Evolutionary conservation across 1,140 invertebrate genomes (phyloP), one percentile per base, ranked within the genome.

Genomic region (Megalonaias nervosa): DNA sequence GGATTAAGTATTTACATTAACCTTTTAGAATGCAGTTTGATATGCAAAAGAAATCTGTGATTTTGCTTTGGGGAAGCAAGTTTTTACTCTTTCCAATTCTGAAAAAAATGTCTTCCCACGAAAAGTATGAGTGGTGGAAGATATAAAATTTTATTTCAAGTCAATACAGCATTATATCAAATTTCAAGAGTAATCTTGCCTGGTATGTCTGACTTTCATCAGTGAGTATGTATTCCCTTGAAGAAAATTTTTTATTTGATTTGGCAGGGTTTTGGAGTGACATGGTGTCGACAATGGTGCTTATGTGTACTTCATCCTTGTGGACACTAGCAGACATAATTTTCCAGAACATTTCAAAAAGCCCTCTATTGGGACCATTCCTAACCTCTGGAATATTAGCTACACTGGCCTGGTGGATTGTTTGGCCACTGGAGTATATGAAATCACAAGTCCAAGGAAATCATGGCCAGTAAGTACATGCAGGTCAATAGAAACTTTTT

Each of bases 351-450:
- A 85, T 13, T 90, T 90, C 77, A 85, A 85, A 66, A 73, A 77
- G 15, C 86, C 88, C 15, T 31, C 65, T 90, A 26, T 59, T 89
- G 14, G 89, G 89, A 56, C 89, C 89, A 71, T 88, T 90, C 38
- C 71, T 90, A 21, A 85, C 85, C 21, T 87, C 85, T 66, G 88
- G 88, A 2, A 77, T 86, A 56, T 86, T 88, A 48, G 87, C 89
- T 2, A 89, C 88, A 6, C 62, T 89, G 61, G 86, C 85, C 58
- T 90, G 89, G 89, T 89, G 87, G 87, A 82, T 89, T 69, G 88
- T 90, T 14, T 90, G 89, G 89, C 89, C 88, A 14, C 77, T 90
- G 19, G 88, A 89, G 69, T 88, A 86, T 71, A 89, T 90, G 84
- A 89, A 88, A 75, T 89, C 86, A 59, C 89, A 89, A 77, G 80